Base-by-base conservation (phyloP, 2,113 vertebrate genomes). In the Asarcornis scutulata region DNA sequence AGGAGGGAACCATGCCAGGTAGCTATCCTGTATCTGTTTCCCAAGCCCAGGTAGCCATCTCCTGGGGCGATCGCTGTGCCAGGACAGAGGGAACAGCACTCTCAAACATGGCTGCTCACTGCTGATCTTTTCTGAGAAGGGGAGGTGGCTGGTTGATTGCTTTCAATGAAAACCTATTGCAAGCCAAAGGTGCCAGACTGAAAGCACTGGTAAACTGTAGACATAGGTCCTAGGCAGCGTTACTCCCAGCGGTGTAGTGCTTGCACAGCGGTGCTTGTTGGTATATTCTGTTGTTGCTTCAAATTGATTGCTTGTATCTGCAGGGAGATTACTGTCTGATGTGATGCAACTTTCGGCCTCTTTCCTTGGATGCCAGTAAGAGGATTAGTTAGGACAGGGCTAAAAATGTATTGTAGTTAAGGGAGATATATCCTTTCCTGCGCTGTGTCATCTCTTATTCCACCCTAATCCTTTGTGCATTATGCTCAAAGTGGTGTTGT, bases 371-470 rank as follows among this genome's bases (percentile, higher is more conserved):
- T 77, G 67, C 68, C 72, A 86, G 11, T 87, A 83, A 91, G 62
- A 89, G 79, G 59, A 85, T 86, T 89, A 95, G 86, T 90, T 88
- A 83, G 59, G 93, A 59, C 18, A 81, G 76, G 34, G 40, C 75
- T 93, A 77, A 93, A 96, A 93, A 83, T 76, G 20, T 66, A 16
- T 86, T 83, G 53, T 48, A 40, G 88, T 90, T 83, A 91, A 85
- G 25, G n/a, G 50, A 87, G 17, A 53, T 42, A 1, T 0, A 9
- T 79, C 58, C 69, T 89, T 42, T 17, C 18, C 48, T 68, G 56
- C 72, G 48, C 62, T 91, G 25, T 31, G 23, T 81, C 2, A 1
- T 89, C 53, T 87, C 53, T 75, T 69, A 58, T 17, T 89, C 58
- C 42, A 40, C 40, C 48, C 42, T 34, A 60, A 6, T 75, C 69